Evolutionary conservation across 53 echinoderm and acorn worm genomes (phyloP).

Genomic region (Paelopatides confundens): DNA sequence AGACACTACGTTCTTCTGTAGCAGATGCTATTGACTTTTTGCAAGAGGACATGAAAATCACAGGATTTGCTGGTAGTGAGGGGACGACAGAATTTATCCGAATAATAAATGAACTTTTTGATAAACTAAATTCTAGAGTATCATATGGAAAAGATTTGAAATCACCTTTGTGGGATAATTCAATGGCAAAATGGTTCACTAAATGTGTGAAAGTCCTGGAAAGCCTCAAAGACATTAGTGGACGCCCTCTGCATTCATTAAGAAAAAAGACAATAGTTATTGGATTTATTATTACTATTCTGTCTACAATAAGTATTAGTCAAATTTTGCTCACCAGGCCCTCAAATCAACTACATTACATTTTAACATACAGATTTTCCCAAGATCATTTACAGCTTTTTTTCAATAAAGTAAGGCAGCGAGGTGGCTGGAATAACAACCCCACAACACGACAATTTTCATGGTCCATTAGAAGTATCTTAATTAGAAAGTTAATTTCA

Average conservation of each 20-base stretch:
- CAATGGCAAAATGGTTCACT: not conserved
- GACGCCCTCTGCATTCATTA: not conserved
- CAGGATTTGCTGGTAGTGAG: slow-evolving; percentile 51
- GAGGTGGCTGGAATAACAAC: not conserved
- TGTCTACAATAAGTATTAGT: not conserved
- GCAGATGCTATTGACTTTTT: slow-evolving; percentile 64
- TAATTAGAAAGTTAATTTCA: not conserved
- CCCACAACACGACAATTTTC: not conserved
- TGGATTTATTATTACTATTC: slow-evolving; percentile 18
- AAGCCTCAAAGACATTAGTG: not conserved
- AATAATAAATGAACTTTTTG: not conserved
- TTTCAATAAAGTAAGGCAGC: not conserved
- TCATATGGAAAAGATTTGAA: not conserved
- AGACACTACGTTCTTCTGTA: slow-evolving; percentile 50
- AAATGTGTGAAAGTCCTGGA: slow-evolving; percentile 43
- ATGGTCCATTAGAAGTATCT: not conserved
- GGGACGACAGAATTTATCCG: slow-evolving; percentile 61
- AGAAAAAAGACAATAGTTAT: slow-evolving; percentile 41
- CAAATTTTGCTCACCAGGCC: no score
- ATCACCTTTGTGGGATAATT: not conserved
- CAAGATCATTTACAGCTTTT: not conserved
- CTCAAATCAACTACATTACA: no score
- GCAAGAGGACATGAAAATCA: slow-evolving; percentile 30
- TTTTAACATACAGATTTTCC: no score
- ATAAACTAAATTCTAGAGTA: not conserved